Evolutionary conservation across 2,797 vertebrate genomes (phyloP).

Genomic region (Harpagifer antarcticus): DNA sequence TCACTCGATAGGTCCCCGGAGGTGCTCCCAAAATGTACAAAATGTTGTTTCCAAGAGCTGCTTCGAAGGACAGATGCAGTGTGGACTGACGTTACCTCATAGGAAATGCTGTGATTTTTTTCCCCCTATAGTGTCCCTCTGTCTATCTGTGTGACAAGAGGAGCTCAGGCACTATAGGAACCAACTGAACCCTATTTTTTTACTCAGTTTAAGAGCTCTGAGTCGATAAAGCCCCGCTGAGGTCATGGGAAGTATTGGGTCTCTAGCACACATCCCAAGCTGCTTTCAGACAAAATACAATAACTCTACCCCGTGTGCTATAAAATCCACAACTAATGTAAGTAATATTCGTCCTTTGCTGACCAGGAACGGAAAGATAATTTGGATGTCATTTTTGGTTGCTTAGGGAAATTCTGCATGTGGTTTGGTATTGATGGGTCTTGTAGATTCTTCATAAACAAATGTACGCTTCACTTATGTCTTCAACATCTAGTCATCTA

Average conservation of each 20-base stretch:
- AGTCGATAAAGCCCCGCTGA: conserved; percentile 17
- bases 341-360: neutral
- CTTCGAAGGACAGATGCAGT: conserved; percentile 27
- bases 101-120: conserved; percentile 31
- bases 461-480: conserved; percentile 1
- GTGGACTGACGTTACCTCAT: conserved; percentile 43
- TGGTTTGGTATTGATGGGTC: neutral
- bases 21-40: conserved; percentile 33
- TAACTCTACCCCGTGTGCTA: neutral
- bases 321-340: neutral
- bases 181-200: conserved; percentile 2
- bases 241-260: conserved; percentile 14
- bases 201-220: conserved; percentile 16
- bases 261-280: neutral
- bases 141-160: conserved; percentile 16
- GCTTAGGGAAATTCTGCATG: neutral
- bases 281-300: conserved; percentile 12
- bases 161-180: conserved; percentile 7
- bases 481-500: too few species aligned
- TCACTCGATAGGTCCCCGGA: conserved; percentile 52
- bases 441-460: neutral
- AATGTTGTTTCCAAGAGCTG: conserved; percentile 44
- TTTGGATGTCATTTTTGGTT: neutral
- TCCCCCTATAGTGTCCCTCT: conserved; percentile 12
- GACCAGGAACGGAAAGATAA: neutral